Evolutionary conservation across 2,888 invertebrate genomes (phyloP).

Genomic region (Pachymerium ferrugineum): DNA sequence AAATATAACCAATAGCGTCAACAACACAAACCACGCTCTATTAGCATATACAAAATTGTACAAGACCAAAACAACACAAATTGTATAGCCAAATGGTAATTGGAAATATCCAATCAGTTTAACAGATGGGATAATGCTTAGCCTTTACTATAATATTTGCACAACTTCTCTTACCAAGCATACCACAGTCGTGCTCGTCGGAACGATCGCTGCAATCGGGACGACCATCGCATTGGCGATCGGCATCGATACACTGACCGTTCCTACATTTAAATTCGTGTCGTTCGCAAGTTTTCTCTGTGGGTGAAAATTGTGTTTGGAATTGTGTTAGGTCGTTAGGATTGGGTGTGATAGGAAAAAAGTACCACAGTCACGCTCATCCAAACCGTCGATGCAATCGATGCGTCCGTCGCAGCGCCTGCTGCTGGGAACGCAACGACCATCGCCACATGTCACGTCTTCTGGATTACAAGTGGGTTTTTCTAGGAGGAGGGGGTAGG

Average conservation of each 20-base stretch:
- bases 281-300: not conserved
- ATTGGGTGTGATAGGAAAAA: not conserved
- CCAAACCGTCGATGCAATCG: slow-evolving; percentile 69
- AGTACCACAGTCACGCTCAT: slow-evolving; percentile 63
- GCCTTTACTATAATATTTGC: too few species aligned
- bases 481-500: not conserved
- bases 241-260: slow-evolving; percentile 37
- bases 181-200: slow-evolving; percentile 39
- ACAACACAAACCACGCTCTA: not conserved
- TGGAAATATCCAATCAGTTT: too few species aligned
- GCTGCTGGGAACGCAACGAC: slow-evolving; percentile 63
- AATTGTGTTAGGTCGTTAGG: too few species aligned
- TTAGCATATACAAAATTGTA: not conserved
- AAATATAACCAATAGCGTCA: not conserved
- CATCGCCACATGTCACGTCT: slow-evolving; percentile 66
- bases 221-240: slow-evolving; percentile 55
- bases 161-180: not conserved
- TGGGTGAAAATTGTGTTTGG: too few species aligned
- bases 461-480: slow-evolving; percentile 45
- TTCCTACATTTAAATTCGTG: slow-evolving; percentile 18
- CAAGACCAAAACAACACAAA: not conserved
- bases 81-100: not conserved
- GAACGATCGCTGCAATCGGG: slow-evolving; percentile 39
- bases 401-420: slow-evolving; percentile 66
- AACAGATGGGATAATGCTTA: too few species aligned